phyloP scores from a whole-genome alignment of 2,888 invertebrate species.

The Theristus sp. region DNA sequence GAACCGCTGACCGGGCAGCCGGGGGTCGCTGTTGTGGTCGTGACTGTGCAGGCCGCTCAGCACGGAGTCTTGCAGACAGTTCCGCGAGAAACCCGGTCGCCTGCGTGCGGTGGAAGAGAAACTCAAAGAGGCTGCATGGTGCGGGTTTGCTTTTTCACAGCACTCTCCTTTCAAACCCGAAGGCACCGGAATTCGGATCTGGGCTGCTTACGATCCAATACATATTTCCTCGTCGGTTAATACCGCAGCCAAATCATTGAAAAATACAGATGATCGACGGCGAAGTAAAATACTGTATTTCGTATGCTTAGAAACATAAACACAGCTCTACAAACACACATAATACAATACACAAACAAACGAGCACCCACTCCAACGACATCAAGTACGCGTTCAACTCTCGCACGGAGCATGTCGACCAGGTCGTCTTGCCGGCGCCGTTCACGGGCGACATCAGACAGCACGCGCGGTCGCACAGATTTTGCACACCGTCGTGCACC shows the following conservation, averaged over 20 bases:
- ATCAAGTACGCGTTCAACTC: slow-evolving; percentile 26
- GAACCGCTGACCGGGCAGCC: slow-evolving; percentile 25
- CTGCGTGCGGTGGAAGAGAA: too few relatives aligned
- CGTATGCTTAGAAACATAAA: too few relatives aligned
- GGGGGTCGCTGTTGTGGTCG: slow-evolving; percentile 20
- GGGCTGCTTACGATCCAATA: too few relatives aligned
- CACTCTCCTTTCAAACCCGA: too few relatives aligned
- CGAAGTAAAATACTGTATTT: too few relatives aligned
- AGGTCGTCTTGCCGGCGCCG: slow-evolving; percentile 28
- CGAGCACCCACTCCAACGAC: slow-evolving; percentile 20
- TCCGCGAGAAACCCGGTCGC: neutral
- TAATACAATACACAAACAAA: neutral
- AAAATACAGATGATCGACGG: too few relatives aligned
- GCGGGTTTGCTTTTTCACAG: too few relatives aligned
- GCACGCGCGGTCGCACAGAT: slow-evolving; percentile 22
- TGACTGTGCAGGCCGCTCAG: slow-evolving; percentile 14
- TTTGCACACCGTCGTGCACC: slow-evolving; percentile 30
- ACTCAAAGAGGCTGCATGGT: too few relatives aligned
- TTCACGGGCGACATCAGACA: slow-evolving; percentile 29
- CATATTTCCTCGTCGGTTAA: too few relatives aligned
- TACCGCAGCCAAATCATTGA: too few relatives aligned
- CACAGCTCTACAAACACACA: too few relatives aligned
- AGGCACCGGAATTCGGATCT: too few relatives aligned
- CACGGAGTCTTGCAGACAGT: slow-evolving; percentile 1
- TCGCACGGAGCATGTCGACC: slow-evolving; percentile 23